These are phyloP conservation scores for Bombylius discolor DNA, from an alignment of 2,888 invertebrate genomes.

Conservation along the genomic window DNA sequence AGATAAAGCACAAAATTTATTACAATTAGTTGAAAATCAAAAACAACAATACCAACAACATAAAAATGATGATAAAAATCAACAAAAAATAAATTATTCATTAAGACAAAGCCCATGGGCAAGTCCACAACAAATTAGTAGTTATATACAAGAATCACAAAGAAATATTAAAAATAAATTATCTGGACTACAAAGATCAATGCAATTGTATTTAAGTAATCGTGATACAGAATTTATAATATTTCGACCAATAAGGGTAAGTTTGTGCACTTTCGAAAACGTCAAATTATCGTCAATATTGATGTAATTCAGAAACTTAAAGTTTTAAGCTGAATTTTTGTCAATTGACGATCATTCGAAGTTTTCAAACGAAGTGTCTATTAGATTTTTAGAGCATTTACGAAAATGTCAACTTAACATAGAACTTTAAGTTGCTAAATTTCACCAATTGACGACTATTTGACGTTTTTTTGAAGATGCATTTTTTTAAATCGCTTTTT, in stretches of 20 bases:
- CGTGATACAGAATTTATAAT: constrained; percentile 94
- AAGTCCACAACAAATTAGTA: constrained; percentile 56
- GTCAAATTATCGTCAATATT: background rate
- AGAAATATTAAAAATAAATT: constrained; percentile 66
- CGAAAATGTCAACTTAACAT: no score
- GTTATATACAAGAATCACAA: constrained; percentile 62
- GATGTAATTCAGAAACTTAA: no score
- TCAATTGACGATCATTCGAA: no score
- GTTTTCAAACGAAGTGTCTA: no score
- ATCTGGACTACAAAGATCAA: constrained; percentile 69
- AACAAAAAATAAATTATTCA: constrained; percentile 23
- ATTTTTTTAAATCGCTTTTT: background rate
- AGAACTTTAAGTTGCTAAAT: no score
- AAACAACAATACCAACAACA: background rate
- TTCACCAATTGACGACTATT: no score
- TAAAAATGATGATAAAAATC: constrained; percentile 11
- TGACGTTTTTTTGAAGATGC: background rate
- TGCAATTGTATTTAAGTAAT: constrained; percentile 92
- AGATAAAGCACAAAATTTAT: constrained; percentile 48
- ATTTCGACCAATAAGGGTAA: constrained; percentile 81
- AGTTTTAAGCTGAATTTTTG: no score
- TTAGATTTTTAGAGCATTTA: no score
- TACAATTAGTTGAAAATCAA: constrained; percentile 14
- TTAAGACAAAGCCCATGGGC: constrained; percentile 49
- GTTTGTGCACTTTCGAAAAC: constrained; percentile 13